Conservation (phyloP, 2,113 vertebrate genomes). For the Hippocampus zosterae region DNA sequence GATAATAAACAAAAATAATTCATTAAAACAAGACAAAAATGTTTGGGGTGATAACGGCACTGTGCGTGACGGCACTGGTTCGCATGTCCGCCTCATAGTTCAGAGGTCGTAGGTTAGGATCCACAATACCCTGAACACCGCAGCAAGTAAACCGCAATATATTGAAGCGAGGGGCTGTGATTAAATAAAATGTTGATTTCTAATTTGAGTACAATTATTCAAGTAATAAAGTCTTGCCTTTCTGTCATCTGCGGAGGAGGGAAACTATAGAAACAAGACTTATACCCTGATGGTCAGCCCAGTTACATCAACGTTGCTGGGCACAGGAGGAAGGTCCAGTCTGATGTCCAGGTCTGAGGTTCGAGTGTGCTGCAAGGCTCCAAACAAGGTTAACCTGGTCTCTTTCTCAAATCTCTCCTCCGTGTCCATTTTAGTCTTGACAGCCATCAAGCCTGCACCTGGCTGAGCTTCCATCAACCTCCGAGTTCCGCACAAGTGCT, state of each 20-base stretch:
- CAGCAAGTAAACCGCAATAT: too few species aligned
- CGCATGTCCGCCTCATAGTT: too few species aligned
- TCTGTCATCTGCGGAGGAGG: background rate
- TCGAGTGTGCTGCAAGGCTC: constrained; percentile 87
- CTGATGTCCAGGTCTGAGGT: constrained; percentile 87
- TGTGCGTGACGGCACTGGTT: too few species aligned
- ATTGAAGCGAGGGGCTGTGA: too few species aligned
- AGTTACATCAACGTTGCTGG: constrained; percentile 85
- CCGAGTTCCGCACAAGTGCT: constrained; percentile 71
- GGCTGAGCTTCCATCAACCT: constrained; percentile 84
- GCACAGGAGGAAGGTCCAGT: constrained; percentile 87
- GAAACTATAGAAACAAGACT: background rate
- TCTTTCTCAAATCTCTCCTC: constrained; percentile 87
- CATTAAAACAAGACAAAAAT: too few species aligned
- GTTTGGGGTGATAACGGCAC: too few species aligned
- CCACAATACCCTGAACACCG: too few species aligned
- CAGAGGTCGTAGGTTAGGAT: too few species aligned
- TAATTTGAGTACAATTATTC: too few species aligned
- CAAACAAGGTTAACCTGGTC: constrained; percentile 85
- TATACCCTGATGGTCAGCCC: constrained; percentile 88
- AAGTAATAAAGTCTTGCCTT: background rate
- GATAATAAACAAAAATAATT: too few species aligned
- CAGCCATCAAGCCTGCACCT: constrained; percentile 79
- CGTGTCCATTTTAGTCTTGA: constrained; percentile 60
- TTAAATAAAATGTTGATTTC: too few species aligned